phyloP scores from a whole-genome alignment of 2,113 vertebrate species.

The Dryoscopus gambensis region DNA sequence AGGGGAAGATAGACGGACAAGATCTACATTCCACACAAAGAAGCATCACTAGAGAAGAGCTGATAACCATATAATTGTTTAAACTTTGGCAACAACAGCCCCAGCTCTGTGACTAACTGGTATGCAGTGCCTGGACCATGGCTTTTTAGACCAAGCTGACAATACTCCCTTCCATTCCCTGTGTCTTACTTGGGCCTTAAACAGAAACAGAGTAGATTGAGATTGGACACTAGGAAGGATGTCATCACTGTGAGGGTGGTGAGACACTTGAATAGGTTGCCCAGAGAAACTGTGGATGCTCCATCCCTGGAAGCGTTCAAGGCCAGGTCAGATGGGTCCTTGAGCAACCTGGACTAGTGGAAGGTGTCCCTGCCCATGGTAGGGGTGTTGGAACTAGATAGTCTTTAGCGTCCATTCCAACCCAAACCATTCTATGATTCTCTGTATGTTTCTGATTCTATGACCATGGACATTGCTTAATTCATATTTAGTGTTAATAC shows the following conservation, averaged over 20 bases:
- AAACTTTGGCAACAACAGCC: not conserved
- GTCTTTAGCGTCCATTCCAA: too few relatives aligned
- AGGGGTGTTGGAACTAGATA: not conserved
- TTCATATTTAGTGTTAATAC: not conserved
- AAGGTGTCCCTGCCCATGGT: not conserved
- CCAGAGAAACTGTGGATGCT: not conserved
- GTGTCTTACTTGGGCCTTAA: not conserved
- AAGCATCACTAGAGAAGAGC: not conserved
- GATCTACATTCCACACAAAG: not conserved
- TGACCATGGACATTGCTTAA: not conserved
- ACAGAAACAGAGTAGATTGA: not conserved
- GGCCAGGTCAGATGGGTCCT: not conserved
- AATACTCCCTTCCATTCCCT: not conserved
- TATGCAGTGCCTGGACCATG: too few relatives aligned
- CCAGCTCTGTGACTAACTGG: not conserved
- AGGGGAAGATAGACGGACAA: not conserved
- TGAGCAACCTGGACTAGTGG: not conserved
- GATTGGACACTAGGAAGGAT: not conserved
- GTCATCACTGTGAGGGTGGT: not conserved
- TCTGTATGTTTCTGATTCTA: not conserved
- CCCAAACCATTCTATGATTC: not conserved
- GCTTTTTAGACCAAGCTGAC: not conserved
- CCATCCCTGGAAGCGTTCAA: not conserved
- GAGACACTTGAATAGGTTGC: not conserved
- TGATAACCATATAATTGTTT: not conserved